Evolutionary conservation across 2,113 vertebrate genomes (phyloP).

Genomic region (Melozone crissalis): DNA sequence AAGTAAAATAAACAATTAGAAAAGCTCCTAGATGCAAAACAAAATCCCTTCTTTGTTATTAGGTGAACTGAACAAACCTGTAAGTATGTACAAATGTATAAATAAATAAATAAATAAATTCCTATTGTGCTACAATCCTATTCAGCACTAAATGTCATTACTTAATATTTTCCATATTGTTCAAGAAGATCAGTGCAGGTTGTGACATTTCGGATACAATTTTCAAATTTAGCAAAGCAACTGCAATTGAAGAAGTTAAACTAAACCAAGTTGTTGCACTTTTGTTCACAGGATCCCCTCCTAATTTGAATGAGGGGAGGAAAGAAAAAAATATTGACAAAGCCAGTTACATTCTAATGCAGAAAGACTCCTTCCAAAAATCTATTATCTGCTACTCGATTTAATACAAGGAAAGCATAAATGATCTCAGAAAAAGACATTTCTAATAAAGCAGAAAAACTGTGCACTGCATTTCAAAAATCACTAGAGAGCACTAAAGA

Average conservation of each 20-base stretch:
- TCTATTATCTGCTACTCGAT: not conserved
- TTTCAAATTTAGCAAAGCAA: not conserved
- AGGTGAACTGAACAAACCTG: not conserved
- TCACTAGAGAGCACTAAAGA: conserved; percentile 63
- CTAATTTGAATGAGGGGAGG: not conserved
- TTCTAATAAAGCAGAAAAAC: not conserved
- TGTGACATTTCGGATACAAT: not conserved
- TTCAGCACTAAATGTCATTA: not conserved
- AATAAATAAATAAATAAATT: not conserved
- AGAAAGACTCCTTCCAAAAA: not conserved
- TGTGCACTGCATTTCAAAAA: conserved; percentile 18
- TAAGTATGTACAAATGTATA: not conserved
- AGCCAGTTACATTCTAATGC: not conserved
- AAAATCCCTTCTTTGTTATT: not conserved
- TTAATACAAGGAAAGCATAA: not conserved
- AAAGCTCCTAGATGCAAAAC: not conserved
- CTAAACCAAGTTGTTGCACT: not conserved
- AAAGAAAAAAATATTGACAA: not conserved
- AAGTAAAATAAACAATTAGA: not conserved
- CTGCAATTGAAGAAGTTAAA: not conserved
- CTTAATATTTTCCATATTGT: not conserved
- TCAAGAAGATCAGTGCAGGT: not conserved
- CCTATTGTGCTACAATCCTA: not conserved
- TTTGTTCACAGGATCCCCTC: not conserved
- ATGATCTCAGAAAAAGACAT: not conserved